Percentiles rank a stretch among this genome's conserved stretches.
phyloP scores from a whole-genome alignment of 2,113 vertebrate species.

The Pangasianodon hypophthalmus region DNA sequence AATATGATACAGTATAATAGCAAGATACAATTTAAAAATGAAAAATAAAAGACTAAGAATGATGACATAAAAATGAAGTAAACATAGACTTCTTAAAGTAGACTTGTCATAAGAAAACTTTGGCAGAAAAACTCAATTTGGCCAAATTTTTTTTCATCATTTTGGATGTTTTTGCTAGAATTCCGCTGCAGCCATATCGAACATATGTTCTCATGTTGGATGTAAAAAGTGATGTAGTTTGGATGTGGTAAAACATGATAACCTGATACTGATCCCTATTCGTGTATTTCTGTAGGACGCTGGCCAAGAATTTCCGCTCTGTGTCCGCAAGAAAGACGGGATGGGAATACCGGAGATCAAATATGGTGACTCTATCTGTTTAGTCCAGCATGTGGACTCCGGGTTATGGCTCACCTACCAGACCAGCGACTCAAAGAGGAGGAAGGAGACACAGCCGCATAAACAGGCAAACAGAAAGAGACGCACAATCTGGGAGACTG shows the following conservation, averaged over 20 bases:
- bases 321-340: slow-evolving; percentile 78
- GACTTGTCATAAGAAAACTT: not conserved
- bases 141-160: not conserved
- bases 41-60: too few species aligned
- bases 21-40: too few species aligned
- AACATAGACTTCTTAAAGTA: too few species aligned
- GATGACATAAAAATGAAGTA: too few species aligned
- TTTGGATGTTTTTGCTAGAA: not conserved
- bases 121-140: not conserved
- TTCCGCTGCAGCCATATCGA: too few species aligned
- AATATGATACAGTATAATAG: not conserved
- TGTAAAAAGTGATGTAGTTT: not conserved
- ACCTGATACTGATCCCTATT: not conserved
- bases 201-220: not conserved
- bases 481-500: not conserved
- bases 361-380: slow-evolving; percentile 92
- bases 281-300: slow-evolving; percentile 32
- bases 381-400: slow-evolving; percentile 87
- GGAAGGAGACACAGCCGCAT: slow-evolving; percentile 54
- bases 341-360: slow-evolving; percentile 95
- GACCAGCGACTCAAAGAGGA: slow-evolving; percentile 82
- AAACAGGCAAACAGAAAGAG: slow-evolving; percentile 40
- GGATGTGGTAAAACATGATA: not conserved
- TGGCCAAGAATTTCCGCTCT: slow-evolving; percentile 81
- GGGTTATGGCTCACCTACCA: slow-evolving; percentile 93